Evolutionary conservation across 2,797 vertebrate genomes (phyloP), one percentile per base, ranked within the genome.

Genomic region (Monodelphis domestica): DNA sequence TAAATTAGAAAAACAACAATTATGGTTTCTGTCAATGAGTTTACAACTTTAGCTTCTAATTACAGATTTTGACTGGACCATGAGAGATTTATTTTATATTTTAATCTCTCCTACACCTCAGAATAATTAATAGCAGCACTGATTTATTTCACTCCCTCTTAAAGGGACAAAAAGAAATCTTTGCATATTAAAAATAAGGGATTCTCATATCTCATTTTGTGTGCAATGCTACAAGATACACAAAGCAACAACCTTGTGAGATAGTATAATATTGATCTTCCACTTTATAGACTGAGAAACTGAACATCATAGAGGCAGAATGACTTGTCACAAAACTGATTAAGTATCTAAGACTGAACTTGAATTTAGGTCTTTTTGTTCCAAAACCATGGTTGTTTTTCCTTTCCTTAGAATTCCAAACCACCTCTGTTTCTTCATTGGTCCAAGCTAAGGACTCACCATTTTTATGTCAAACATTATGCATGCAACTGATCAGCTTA

Each of bases 261-360:
- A 3, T 78, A 45, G 17, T 84, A 10, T 24, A 50, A 84, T 1
- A 3, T 50, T 84, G 50, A 4, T 84, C 70, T 89, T 9, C 0
- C 10, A 89, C 59, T 96, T 94, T 70, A 54, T 92, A 92, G 33
- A 84, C 52, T 91, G 94, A 84, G 30, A 94, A 55, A 45, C 52
- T 88, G 33, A 52, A 17, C 91, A 78, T 91, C 57, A n/a, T 57
- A 92, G 38, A 52, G 51, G 29, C 55, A 93, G 90, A 92, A 91
- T 94, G 5, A 70, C 14, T 24, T 12, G 93, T 89, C 29, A 9
- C 15, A 12, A 5, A 28, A 24, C 84, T 87, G 15, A 14, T n/a
- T 17, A 26, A 63, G 4, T 24, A 84, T 45, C 56, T 53, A 95
- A n/a, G 2, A 21, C 24, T 84, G 9, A 84, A 26, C 2, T 9